These are phyloP conservation scores for Chelon auratus DNA, from an alignment of 2,797 vertebrate genomes.

Conservation along the genomic window DNA sequence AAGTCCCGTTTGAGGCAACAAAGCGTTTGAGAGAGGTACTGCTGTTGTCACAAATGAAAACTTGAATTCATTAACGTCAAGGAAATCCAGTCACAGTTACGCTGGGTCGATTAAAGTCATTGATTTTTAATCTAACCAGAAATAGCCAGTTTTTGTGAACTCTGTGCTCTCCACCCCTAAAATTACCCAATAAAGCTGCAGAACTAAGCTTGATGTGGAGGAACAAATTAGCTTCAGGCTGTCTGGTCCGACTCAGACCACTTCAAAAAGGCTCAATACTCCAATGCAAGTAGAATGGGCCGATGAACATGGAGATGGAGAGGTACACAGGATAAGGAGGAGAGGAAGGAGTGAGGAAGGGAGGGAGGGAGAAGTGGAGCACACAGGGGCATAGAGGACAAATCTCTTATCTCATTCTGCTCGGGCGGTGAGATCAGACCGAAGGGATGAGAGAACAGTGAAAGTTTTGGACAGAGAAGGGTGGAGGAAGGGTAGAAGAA, in stretches of 20 bases:
- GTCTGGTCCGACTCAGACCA: neutral
- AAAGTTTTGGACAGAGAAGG: conserved; percentile 22
- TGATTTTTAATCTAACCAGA: neutral
- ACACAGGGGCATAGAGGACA: conserved; percentile 3
- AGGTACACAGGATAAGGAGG: conserved; percentile 1
- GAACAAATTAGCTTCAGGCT: conserved; percentile 6
- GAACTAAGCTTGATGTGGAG: conserved; percentile 3
- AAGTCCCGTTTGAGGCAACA: too few relatives aligned
- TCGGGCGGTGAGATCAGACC: conserved; percentile 34
- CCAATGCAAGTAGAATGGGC: neutral
- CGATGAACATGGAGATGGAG: neutral
- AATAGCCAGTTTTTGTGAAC: neutral
- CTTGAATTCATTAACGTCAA: neutral
- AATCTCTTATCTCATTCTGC: conserved; percentile 26
- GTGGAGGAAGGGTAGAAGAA: conserved; percentile 5
- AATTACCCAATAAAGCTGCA: neutral
- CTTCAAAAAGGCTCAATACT: conserved; percentile 6
- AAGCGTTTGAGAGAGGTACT: too few relatives aligned
- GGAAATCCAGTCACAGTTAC: neutral
- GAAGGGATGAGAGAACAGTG: neutral
- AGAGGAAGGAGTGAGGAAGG: neutral
- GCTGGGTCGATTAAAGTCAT: neutral
- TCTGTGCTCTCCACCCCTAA: neutral
- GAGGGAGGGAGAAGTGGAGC: neutral
- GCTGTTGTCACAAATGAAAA: conserved; percentile 2